Percentiles rank a stretch among this genome's conserved stretches.
Evolutionary conservation across 23 tunicate species (phyloP).

Genomic region (Styela plicata): DNA sequence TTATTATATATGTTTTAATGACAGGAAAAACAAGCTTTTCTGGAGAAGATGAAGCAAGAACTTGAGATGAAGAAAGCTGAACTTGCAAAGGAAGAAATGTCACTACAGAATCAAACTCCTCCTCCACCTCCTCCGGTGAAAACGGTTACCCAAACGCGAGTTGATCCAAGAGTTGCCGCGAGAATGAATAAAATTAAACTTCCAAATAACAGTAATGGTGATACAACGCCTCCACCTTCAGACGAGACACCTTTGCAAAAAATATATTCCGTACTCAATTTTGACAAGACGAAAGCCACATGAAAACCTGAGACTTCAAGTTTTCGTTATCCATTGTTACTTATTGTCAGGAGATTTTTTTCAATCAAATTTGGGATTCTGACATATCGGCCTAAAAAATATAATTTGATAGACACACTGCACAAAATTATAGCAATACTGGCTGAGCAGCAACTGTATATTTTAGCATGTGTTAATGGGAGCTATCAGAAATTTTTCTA

Average conservation of each 20-base stretch:
- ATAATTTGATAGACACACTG: too few species aligned
- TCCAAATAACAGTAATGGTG: neutral
- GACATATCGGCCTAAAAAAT: too few species aligned
- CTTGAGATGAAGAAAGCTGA: constrained; percentile 82
- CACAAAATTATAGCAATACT: too few species aligned
- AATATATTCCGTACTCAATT: constrained; percentile 67
- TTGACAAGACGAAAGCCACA: constrained; percentile 26
- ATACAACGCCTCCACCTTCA: constrained; percentile 18
- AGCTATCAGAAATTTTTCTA: too few species aligned
- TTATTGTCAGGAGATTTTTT: too few species aligned
- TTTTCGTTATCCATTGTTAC: too few species aligned
- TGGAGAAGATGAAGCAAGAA: constrained; percentile 75
- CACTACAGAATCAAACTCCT: constrained; percentile 46
- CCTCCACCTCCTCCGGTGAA: constrained; percentile 14
- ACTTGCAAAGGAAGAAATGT: constrained; percentile 69
- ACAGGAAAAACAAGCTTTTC: constrained; percentile 44
- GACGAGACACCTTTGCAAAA: constrained; percentile 67
- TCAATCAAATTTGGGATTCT: too few species aligned
- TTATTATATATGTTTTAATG: neutral
- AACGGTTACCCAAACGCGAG: constrained; percentile 15
- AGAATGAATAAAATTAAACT: constrained; percentile 8
- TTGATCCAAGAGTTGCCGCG: constrained; percentile 41
- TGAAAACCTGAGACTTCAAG: too few species aligned
- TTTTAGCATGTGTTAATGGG: too few species aligned
- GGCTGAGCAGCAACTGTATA: too few species aligned